These are phyloP conservation scores for Stratiolaelaps scimitus DNA, from an alignment of 1,140 invertebrate genomes.

Conservation along the genomic window DNA sequence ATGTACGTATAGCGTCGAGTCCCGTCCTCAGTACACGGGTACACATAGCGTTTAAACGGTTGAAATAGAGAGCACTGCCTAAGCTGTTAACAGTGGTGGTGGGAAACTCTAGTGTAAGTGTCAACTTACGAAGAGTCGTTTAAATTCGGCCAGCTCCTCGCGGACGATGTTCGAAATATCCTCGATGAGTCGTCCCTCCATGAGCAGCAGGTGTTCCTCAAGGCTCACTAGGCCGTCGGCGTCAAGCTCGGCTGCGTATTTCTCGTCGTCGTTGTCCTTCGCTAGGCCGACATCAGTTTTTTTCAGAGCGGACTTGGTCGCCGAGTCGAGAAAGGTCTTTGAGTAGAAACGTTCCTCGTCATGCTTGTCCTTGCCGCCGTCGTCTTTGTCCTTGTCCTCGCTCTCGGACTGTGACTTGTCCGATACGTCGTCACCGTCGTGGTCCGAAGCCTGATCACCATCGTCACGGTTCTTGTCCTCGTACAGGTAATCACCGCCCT, in stretches of 20 bases:
- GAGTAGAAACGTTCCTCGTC: slow-evolving; percentile 24
- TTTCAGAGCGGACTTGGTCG: slow-evolving; percentile 20
- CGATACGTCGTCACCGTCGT: slow-evolving; percentile 26
- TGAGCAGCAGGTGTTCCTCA: slow-evolving; percentile 15
- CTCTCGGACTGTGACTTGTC: slow-evolving; percentile 21
- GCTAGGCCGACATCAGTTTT: background rate
- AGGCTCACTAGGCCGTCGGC: background rate
- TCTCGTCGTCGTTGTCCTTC: slow-evolving; percentile 1
- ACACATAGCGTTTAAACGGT: no score
- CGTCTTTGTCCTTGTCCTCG: slow-evolving; percentile 23
- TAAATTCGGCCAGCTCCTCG: slow-evolving; percentile 21
- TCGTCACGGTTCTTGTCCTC: slow-evolving; percentile 26
- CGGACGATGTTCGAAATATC: slow-evolving; percentile 24
- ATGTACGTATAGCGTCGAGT: no score
- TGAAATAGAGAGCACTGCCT: no score
- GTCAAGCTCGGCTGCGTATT: slow-evolving; percentile 8
- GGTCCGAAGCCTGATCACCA: slow-evolving; percentile 24
- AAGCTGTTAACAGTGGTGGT: no score
- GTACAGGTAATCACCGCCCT: slow-evolving; percentile 18
- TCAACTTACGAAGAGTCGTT: slow-evolving; percentile 9
- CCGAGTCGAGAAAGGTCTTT: no score
- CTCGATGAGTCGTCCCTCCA: slow-evolving; percentile 20
- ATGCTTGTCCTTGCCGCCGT: background rate
- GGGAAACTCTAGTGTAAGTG: background rate
- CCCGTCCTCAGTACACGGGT: no score